These are phyloP conservation scores for Pristis pectinata DNA, from an alignment of 2,797 vertebrate species.

Conservation along the genomic window DNA sequence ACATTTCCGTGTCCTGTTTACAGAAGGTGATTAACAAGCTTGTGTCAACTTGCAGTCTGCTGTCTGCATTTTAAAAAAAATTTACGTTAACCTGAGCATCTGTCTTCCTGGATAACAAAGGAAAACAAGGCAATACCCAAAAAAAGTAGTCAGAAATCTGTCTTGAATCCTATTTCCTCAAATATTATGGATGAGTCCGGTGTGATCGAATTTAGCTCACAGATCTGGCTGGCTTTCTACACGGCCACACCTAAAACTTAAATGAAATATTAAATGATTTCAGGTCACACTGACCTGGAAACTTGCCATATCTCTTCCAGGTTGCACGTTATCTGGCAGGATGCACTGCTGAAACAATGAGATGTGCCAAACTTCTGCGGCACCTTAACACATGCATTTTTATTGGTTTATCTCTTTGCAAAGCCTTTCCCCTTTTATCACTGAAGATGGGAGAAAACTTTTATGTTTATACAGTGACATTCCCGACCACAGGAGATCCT, in stretches of 20 bases:
- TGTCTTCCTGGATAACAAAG: not conserved
- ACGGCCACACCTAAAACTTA: not conserved
- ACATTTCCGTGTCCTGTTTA: not conserved
- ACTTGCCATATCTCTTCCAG: not conserved
- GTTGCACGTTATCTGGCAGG: not conserved
- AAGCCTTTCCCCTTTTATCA: not conserved
- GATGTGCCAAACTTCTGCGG: not conserved
- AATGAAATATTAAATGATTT: not conserved
- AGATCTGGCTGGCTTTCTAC: not conserved
- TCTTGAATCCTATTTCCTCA: conserved; percentile 12
- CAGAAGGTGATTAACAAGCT: not conserved
- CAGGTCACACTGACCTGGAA: no score
- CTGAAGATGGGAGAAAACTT: not conserved
- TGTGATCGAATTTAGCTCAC: not conserved
- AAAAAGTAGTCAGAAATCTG: not conserved
- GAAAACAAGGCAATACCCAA: not conserved
- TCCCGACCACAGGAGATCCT: not conserved
- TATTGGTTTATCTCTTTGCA: not conserved
- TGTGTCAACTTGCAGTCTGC: not conserved
- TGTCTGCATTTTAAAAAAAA: not conserved
- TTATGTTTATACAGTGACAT: not conserved
- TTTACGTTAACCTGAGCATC: not conserved
- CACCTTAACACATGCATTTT: not conserved
- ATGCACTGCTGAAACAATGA: not conserved
- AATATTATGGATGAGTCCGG: not conserved